phyloP scores from a whole-genome alignment of 92 coral and sea anemone genomes.

The Epizoanthus fatuus region DNA sequence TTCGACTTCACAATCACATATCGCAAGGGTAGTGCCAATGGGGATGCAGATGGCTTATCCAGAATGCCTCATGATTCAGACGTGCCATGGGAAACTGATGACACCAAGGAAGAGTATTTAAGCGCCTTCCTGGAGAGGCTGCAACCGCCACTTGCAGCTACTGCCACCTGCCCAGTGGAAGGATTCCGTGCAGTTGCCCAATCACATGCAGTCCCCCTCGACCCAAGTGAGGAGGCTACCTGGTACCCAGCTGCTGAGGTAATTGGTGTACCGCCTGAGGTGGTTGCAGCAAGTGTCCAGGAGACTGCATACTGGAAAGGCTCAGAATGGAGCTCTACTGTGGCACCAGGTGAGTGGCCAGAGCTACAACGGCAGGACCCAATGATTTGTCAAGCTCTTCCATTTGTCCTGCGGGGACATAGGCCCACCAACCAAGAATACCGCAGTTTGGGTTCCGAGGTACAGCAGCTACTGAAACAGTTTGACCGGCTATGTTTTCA shows the following conservation, averaged over 20 bases:
- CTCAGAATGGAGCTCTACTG: neutral
- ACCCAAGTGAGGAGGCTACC: constrained; percentile 3
- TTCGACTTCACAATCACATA: constrained; percentile 69
- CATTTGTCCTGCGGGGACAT: constrained; percentile 14
- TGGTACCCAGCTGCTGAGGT: constrained; percentile 54
- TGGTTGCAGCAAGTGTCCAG: neutral
- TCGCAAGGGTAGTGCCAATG: constrained; percentile 48
- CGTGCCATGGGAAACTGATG: neutral
- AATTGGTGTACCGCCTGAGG: constrained; percentile 27
- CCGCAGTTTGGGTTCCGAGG: too few relatives aligned
- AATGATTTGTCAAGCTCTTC: constrained; percentile 37
- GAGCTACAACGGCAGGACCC: constrained; percentile 35
- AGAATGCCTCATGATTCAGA: constrained; percentile 38
- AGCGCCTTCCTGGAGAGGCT: constrained; percentile 48
- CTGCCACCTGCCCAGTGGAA: constrained; percentile 39
- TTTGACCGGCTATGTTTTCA: constrained; percentile 13
- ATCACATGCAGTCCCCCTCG: constrained; percentile 18
- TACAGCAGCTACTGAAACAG: too few relatives aligned
- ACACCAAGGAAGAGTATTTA: constrained; percentile 24
- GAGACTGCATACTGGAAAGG: constrained; percentile 23
- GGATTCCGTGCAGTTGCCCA: constrained; percentile 57
- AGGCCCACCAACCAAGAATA: too few relatives aligned
- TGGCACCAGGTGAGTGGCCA: constrained; percentile 37
- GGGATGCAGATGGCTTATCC: constrained; percentile 65
- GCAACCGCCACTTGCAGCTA: neutral